These are phyloP conservation scores for Heliothis virescens DNA, from an alignment of 1,140 invertebrate species.

Conservation along the genomic window DNA sequence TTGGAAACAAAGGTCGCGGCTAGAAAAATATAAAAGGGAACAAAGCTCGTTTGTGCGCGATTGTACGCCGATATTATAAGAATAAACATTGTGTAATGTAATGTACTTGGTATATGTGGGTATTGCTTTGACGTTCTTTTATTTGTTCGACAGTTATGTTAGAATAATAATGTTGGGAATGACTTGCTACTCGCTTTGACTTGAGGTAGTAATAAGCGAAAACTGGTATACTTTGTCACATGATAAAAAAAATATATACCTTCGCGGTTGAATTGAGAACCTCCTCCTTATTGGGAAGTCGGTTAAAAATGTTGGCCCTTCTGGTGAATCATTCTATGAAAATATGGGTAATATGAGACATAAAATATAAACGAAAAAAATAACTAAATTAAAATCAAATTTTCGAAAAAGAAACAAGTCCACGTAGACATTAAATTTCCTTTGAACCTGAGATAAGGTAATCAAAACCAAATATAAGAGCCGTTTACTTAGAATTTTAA, in stretches of 20 bases:
- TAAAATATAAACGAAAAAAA: too few relatives aligned
- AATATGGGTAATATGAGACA: too few relatives aligned
- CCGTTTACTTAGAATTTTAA: background rate
- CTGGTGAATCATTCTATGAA: too few relatives aligned
- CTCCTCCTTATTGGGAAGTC: too few relatives aligned
- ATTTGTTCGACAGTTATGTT: background rate
- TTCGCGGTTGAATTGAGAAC: too few relatives aligned
- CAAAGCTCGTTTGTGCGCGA: background rate
- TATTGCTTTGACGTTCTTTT: background rate
- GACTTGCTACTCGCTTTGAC: too few relatives aligned
- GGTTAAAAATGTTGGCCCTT: too few relatives aligned
- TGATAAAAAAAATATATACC: too few relatives aligned
- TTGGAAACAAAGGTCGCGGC: slow-evolving; percentile 6
- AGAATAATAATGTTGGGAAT: too few relatives aligned
- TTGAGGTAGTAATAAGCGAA: too few relatives aligned
- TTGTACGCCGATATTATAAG: background rate
- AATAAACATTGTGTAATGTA: background rate
- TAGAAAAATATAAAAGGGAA: slow-evolving; percentile 9
- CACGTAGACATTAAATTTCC: background rate
- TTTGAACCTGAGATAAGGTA: slow-evolving; percentile 6
- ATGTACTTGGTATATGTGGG: background rate
- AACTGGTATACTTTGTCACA: too few relatives aligned
- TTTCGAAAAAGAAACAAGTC: background rate
- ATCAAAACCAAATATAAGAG: slow-evolving; percentile 9
- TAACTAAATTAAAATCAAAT: too few relatives aligned